Conservation (phyloP, 2,113 vertebrate species). For the Picathartes gymnocephalus region DNA sequence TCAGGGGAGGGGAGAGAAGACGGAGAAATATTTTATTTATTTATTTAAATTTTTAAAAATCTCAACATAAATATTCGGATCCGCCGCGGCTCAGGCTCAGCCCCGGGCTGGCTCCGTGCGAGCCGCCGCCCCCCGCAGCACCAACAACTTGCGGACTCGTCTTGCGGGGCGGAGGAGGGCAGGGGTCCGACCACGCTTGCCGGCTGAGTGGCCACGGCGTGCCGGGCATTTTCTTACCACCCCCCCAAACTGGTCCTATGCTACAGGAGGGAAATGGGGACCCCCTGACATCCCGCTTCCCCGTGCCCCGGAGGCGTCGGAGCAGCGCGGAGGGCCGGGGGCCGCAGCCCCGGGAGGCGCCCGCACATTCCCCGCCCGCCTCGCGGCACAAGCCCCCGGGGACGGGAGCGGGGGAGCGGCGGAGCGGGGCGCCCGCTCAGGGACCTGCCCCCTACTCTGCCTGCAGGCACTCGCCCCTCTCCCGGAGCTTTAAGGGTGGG, state of each 20-base stretch:
- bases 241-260: neutral
- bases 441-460: neutral
- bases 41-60: slow-evolving; percentile 83
- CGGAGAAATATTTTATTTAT: slow-evolving; percentile 76
- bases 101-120: slow-evolving; percentile 4
- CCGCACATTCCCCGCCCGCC: neutral
- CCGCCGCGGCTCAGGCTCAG: slow-evolving; percentile 54
- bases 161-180: neutral
- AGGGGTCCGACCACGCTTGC: neutral
- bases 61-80: slow-evolving; percentile 81
- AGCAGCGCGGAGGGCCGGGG: neutral
- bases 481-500: neutral
- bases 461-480: neutral
- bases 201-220: neutral
- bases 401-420: neutral
- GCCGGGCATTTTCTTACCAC: neutral
- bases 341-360: neutral
- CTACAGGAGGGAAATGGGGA: neutral
- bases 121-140: slow-evolving; percentile 15
- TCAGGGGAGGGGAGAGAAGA: slow-evolving; percentile 72
- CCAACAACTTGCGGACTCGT: neutral
- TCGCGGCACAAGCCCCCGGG: neutral
- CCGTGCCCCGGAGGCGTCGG: neutral
- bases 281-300: neutral
- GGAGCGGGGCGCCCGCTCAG: neutral